Evolutionary conservation across 2,888 invertebrate species (phyloP).

Genomic region (Endotricha flammealis): DNA sequence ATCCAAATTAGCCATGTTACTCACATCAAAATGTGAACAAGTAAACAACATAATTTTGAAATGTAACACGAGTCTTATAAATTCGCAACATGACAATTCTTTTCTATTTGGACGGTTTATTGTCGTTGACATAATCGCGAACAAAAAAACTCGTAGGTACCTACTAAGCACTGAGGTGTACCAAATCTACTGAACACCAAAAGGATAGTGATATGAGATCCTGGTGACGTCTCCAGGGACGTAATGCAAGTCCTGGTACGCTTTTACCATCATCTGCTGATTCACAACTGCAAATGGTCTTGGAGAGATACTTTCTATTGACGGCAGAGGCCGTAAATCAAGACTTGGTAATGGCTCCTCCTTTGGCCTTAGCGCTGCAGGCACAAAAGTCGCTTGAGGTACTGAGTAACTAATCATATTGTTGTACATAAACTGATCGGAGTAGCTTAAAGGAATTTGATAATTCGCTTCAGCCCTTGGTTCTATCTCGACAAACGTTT

Average conservation of each 20-base stretch:
- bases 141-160: no score
- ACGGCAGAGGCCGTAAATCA: slow-evolving; percentile 62
- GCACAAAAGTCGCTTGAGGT: slow-evolving; percentile 49
- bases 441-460: slow-evolving; percentile 51
- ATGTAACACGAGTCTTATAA: no score
- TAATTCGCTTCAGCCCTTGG: slow-evolving; percentile 53
- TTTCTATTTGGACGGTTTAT: no score
- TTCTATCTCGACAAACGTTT: slow-evolving; percentile 57
- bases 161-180: no score
- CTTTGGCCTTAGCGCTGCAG: slow-evolving; percentile 50
- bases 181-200: slow-evolving; percentile 56
- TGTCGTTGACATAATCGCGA: no score
- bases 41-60: no score
- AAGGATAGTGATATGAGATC: slow-evolving; percentile 69
- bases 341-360: slow-evolving; percentile 53
- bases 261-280: slow-evolving; percentile 74
- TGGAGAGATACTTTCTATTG: slow-evolving; percentile 70
- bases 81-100: no score
- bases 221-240: slow-evolving; percentile 63
- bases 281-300: slow-evolving; percentile 66
- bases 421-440: slow-evolving; percentile 64
- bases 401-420: slow-evolving; percentile 65
- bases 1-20: no score
- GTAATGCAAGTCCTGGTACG: slow-evolving; percentile 68
- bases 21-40: no score